Base-by-base conservation (phyloP, 2,888 invertebrate genomes). In the Calameuta filiformis region DNA sequence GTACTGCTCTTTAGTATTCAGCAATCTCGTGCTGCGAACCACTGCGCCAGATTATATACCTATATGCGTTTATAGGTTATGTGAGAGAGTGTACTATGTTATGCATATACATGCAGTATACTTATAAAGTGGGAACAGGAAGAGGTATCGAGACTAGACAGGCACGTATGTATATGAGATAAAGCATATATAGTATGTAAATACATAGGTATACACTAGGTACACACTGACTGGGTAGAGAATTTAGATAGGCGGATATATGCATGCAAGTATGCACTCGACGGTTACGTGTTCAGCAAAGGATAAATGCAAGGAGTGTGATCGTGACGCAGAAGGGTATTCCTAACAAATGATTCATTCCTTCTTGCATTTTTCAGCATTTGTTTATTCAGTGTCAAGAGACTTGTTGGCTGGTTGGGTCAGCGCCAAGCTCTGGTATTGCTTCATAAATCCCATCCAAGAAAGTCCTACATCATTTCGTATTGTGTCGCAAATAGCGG, bases 361-460 rank as follows among this genome's bases (percentile, higher is more conserved):
- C 76, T 74, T 79, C 69, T 74, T 76, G 33, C 69, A 69, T 79
- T 78, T 77, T 77, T 79, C 75, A 31, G 76, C 81, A 84, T 86
- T 88, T 88, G 87, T 88, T 87, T 87, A 86, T 88, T 85, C 84
- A 83, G 82, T 80, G 83, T 83, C 85, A 83, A 85, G 80, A 83
- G 81, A 87, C 85, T 85, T 86, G 86, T 88, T 86, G 87, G 84
- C 82, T 84, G 86, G 83, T 83, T 89, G 89, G 89, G 84, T 81
- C 85, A 83, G 79, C 85, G 89, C 89, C 89, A 89, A 87, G 86
- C 83, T 82, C 84, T 9, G 83, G 87, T 88, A 89, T 89, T 89
- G 87, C 89, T 88, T 88, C 89, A 88, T 89, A 89, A 89, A 89
- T 89, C 84, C 85, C 84, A 76, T 80, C 83, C 83, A 87, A 87